These are phyloP conservation scores for Buathra laborator DNA, from an alignment of 2,888 invertebrate species.

Conservation along the genomic window DNA sequence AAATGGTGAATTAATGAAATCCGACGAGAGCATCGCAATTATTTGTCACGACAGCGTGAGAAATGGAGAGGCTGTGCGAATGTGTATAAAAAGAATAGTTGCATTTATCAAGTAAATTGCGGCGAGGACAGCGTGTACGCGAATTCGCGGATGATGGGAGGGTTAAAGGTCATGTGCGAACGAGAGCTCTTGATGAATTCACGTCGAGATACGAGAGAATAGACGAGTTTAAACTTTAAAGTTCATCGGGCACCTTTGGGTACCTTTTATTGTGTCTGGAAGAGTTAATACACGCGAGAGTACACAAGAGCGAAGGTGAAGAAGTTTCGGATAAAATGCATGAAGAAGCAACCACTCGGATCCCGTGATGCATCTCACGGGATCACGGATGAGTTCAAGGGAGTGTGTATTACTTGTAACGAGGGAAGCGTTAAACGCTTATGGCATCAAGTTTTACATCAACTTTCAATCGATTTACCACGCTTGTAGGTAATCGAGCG, in stretches of 20 bases:
- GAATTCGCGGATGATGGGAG: constrained; percentile 24
- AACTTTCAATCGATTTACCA: not conserved
- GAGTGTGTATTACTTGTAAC: constrained; percentile 24
- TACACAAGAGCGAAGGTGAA: constrained; percentile 32
- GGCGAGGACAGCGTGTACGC: constrained; percentile 35
- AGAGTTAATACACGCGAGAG: not conserved
- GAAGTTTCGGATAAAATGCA: constrained; percentile 32
- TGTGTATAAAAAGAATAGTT: not conserved
- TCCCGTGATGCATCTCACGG: constrained; percentile 16
- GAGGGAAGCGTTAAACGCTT: constrained; percentile 31
- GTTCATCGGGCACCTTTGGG: constrained; percentile 51
- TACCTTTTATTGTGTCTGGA: constrained; percentile 29
- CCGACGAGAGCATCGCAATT: not conserved
- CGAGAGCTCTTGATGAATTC: constrained; percentile 42
- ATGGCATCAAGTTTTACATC: constrained; percentile 21
- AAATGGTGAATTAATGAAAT: not conserved
- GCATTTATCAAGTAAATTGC: constrained; percentile 27
- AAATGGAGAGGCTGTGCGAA: not conserved
- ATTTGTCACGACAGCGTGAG: constrained; percentile 11
- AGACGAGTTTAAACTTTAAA: constrained; percentile 61
- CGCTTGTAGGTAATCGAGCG: not conserved
- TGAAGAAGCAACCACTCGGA: constrained; percentile 2
- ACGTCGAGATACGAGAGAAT: constrained; percentile 40
- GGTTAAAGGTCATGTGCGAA: constrained; percentile 47
- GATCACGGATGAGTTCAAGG: constrained; percentile 36